Evolutionary conservation across 2,888 invertebrate genomes (phyloP).

Genomic region (Ashinkailepas kermadecensis): DNA sequence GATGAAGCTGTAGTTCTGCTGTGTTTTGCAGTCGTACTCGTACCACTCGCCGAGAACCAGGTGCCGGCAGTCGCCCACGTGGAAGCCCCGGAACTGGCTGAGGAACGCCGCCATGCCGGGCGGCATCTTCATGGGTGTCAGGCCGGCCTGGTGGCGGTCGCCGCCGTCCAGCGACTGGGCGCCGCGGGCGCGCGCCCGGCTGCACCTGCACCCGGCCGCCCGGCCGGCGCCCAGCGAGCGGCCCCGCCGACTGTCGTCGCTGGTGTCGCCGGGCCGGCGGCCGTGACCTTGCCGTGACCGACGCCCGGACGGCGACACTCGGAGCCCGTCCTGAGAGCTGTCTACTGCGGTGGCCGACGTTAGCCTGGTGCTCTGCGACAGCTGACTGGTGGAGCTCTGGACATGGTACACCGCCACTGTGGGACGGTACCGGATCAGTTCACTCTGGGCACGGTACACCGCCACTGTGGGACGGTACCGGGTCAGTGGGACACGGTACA

Average conservation of each 20-base stretch:
- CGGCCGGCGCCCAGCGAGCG: neutral
- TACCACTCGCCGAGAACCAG: slow-evolving; percentile 1
- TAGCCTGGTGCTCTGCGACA: too few species aligned
- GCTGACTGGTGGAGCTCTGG: too few species aligned
- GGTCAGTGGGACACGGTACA: too few species aligned
- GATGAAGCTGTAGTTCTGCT: slow-evolving; percentile 5
- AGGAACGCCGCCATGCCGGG: slow-evolving; percentile 3
- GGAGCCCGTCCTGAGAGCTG: too few species aligned
- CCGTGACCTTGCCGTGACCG: neutral
- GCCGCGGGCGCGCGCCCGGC: neutral
- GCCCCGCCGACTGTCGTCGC: neutral
- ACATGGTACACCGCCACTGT: too few species aligned
- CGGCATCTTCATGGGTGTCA: neutral
- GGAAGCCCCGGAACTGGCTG: neutral
- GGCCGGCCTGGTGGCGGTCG: neutral
- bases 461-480: too few species aligned
- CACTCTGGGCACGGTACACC: too few species aligned
- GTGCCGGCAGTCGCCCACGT: neutral
- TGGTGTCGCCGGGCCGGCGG: neutral
- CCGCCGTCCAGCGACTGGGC: neutral
- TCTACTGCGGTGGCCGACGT: too few species aligned
- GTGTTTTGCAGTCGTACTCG: slow-evolving; percentile 9
- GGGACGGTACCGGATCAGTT: too few species aligned
- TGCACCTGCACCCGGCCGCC: neutral
- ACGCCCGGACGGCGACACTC: neutral